phyloP scores from a whole-genome alignment of 2,888 invertebrate species.

The Apoda limacodes region DNA sequence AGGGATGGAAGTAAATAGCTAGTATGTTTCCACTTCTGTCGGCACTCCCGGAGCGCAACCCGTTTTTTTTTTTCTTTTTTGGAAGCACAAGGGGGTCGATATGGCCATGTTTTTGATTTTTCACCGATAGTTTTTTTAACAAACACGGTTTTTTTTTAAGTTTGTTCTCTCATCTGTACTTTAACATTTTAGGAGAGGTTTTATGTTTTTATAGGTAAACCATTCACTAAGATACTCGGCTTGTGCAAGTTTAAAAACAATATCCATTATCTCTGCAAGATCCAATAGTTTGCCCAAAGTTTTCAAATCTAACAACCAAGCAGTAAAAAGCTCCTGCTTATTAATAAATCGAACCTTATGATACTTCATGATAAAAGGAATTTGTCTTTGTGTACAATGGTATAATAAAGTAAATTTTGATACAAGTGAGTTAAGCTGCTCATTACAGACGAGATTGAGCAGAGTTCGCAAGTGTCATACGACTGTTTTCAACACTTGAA shows the following conservation, averaged over 20 bases:
- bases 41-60: too few species aligned
- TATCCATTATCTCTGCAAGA: constrained; percentile 30
- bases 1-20: too few species aligned
- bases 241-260: constrained; percentile 29
- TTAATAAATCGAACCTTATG: constrained; percentile 29
- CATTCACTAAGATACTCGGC: constrained; percentile 30
- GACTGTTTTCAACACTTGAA: too few species aligned
- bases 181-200: constrained; percentile 34
- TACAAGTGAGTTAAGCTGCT: too few species aligned
- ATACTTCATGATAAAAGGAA: constrained; percentile 29
- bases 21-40: too few species aligned
- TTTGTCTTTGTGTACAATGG: too few species aligned
- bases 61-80: too few species aligned
- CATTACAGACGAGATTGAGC: too few species aligned
- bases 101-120: constrained; percentile 28
- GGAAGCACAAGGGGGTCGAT: constrained; percentile 19
- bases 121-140: constrained; percentile 30
- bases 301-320: constrained; percentile 29
- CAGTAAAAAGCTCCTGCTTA: constrained; percentile 36
- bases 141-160: constrained; percentile 35
- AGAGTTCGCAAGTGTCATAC: too few species aligned
- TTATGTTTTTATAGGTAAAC: constrained; percentile 34
- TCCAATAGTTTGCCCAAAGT: constrained; percentile 29
- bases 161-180: constrained; percentile 24
- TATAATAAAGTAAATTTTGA: too few species aligned